Evolutionary conservation across 2,113 vertebrate species (phyloP).

Genomic region (Pyrgilauda ruficollis): DNA sequence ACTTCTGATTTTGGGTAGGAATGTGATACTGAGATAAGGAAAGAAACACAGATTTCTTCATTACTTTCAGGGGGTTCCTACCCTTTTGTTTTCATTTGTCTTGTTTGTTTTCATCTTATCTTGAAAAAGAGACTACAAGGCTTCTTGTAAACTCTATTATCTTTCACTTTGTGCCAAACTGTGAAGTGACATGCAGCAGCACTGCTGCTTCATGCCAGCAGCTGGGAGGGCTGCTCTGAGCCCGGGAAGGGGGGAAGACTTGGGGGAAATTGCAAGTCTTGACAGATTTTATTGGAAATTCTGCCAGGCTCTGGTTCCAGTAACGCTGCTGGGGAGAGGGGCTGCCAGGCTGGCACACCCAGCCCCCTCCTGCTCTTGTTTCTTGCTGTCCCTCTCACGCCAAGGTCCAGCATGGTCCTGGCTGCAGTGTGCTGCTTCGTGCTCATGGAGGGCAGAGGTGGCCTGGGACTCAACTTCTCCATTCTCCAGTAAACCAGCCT

Average conservation of each 20-base stretch:
- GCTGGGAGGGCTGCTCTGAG: background rate
- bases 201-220: background rate
- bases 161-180: background rate
- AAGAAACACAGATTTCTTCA: background rate
- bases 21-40: background rate
- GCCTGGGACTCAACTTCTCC: background rate
- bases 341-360: rapidly evolving
- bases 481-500: background rate
- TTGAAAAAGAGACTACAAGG: background rate
- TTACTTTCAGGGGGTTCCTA: background rate
- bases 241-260: background rate
- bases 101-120: background rate
- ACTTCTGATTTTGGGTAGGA: background rate
- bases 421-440: rapidly evolving
- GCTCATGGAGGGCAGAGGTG: background rate
- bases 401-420: background rate
- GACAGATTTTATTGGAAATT: background rate
- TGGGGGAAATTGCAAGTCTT: background rate
- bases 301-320: background rate
- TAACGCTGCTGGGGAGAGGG: background rate
- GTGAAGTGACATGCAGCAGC: background rate
- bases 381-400: rapidly evolving
- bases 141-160: background rate
- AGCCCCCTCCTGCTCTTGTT: background rate
- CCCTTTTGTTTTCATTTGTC: background rate